Percentiles rank a stretch among this genome's conserved stretches.
These are phyloP conservation scores for Ornithoptera alexandrae DNA, from an alignment of 2,888 invertebrate species.

Conservation along the genomic window DNA sequence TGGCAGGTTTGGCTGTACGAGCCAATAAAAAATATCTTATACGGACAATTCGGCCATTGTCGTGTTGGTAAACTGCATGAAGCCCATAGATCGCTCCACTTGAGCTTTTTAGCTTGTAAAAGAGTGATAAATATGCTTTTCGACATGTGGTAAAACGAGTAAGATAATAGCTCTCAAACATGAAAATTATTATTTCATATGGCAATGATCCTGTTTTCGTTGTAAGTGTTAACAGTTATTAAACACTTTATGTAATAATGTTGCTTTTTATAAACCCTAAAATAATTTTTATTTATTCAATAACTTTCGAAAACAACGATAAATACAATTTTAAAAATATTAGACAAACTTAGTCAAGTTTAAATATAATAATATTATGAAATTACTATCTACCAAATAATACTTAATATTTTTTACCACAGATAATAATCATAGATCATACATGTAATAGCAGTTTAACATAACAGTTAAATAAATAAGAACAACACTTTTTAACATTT, in stretches of 20 bases:
- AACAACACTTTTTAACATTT: too few species aligned
- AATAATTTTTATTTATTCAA: too few species aligned
- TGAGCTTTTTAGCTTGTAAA: conserved; percentile 74
- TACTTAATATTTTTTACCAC: too few species aligned
- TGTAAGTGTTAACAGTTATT: conserved; percentile 19
- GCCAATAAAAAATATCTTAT: conserved; percentile 79
- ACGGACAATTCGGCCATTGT: conserved; percentile 79
- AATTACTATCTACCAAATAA: too few species aligned
- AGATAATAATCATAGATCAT: too few species aligned
- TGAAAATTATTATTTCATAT: conserved; percentile 49
- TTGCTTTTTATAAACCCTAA: too few species aligned
- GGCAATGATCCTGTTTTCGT: conserved; percentile 46
- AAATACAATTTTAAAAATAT: too few species aligned
- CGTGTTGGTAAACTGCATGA: conserved; percentile 80
- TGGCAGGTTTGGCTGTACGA: conserved; percentile 76
- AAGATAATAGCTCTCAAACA: conserved; percentile 58
- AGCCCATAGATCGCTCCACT: conserved; percentile 78
- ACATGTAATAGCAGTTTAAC: too few species aligned
- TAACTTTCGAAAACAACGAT: too few species aligned
- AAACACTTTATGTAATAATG: not conserved
- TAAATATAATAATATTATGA: too few species aligned
- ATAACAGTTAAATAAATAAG: too few species aligned
- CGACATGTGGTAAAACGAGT: conserved; percentile 75
- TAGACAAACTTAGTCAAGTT: too few species aligned
- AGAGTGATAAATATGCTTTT: conserved; percentile 76